Base-by-base conservation (phyloP, 2,113 vertebrate genomes). In the Lota lota region DNA sequence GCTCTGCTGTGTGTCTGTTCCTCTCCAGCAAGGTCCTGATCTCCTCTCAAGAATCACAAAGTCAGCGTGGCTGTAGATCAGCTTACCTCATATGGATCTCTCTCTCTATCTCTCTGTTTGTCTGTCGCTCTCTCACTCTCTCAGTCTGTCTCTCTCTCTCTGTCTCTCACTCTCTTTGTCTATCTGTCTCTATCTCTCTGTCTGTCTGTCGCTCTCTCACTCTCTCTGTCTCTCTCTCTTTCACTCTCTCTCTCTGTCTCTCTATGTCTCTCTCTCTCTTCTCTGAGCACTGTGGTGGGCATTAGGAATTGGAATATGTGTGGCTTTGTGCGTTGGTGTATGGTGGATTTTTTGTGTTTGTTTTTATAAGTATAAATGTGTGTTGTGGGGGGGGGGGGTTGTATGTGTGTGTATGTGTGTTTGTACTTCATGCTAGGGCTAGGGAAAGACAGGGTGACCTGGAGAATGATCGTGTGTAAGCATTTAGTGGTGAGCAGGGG, bases 21-120 rank as follows among this genome's bases (percentile, higher is more conserved):
- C 50, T 74, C 76, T 63, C 71, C 50, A 70, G 50, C 70, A 53
- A 72, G 15, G 53, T 71, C 68, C 51, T 53, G 7, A 63, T 76
- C 54, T 56, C 61, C 62, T 79, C 67, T 72, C 60, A 69, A 76
- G 12, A 72, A 71, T 70, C 66, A 64, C 54, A 69, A 64, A 69
- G 63, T 70, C 22, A 14, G 60, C 53, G 22, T 67, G n/a, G 40
- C 53, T 59, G 67, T 19, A 61, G 57, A 62, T 0, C 66, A 62
- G 47, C 7, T 1, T 59, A 0, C 20, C 53, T 66, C 10, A 16
- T 58, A 50, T 67, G 33, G 33, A 66, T 69, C 56, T 14, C 20
- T 21, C 40, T 28, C 28, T 28, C 28, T 28, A 3, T 28, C 28
- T 28, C 0, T 28, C 28, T 5, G 28, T 28, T 5, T 28, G 28